phyloP scores from a whole-genome alignment of 2,797 vertebrate species.

The Merluccius polli region DNA sequence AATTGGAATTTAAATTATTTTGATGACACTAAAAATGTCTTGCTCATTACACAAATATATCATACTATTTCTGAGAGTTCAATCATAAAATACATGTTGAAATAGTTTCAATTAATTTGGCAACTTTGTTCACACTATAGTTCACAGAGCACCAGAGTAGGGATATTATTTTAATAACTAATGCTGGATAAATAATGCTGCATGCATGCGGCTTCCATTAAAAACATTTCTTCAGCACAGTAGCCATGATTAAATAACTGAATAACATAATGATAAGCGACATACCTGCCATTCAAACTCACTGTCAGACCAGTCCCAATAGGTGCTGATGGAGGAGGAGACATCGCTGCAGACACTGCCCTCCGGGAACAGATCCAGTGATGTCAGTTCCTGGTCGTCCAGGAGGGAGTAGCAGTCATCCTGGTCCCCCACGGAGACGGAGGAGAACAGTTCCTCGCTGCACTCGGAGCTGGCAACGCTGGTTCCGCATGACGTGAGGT shows the following conservation, averaged over 20 bases:
- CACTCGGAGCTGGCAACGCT: conserved; percentile 98
- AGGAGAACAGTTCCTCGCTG: conserved; percentile 96
- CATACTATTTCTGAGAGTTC: neutral
- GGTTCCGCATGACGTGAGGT: conserved; percentile 95
- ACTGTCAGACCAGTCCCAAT: conserved; percentile 99
- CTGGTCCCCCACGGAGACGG: conserved; percentile 95
- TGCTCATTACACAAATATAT: neutral
- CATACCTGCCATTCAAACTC: conserved; percentile 99
- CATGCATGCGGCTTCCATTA: neutral
- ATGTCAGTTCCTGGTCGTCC: conserved; percentile 95
- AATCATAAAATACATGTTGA: neutral
- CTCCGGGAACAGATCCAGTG: conserved; percentile 94
- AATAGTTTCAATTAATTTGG: neutral
- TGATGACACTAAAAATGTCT: neutral
- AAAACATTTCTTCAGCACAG: neutral
- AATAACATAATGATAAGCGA: neutral
- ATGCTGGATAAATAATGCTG: neutral
- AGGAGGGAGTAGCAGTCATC: conserved; percentile 95
- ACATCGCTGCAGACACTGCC: conserved; percentile 98
- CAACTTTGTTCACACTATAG: neutral
- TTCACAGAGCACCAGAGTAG: neutral
- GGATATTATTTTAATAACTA: neutral
- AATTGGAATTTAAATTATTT: too few relatives aligned
- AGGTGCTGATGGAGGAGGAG: conserved; percentile 97
- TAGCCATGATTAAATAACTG: neutral